Conservation (phyloP, 2,888 invertebrate genomes). For the Spilarctia lutea region DNA sequence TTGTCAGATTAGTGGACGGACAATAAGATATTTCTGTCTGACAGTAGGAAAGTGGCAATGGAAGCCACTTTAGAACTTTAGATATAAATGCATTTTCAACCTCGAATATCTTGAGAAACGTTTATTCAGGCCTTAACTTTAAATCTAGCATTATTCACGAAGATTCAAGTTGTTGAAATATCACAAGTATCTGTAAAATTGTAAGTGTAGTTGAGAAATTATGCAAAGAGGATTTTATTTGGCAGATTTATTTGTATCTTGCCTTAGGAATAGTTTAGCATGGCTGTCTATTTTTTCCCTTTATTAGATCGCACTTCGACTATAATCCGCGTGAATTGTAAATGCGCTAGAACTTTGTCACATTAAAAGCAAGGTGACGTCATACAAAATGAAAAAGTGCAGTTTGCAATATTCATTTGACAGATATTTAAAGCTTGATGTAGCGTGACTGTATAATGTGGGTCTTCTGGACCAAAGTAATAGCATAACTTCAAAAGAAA, state of each 20-base stretch:
- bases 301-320: neutral
- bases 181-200: constrained; percentile 33
- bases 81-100: constrained; percentile 58
- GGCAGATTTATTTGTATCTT: neutral
- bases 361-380: too few relatives aligned
- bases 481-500: too few relatives aligned
- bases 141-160: constrained; percentile 63
- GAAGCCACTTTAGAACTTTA: constrained; percentile 45
- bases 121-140: constrained; percentile 64
- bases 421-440: too few relatives aligned
- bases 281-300: neutral
- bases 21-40: constrained; percentile 32
- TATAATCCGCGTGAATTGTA: too few relatives aligned
- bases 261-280: neutral
- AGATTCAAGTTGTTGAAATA: constrained; percentile 29
- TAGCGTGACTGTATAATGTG: too few relatives aligned
- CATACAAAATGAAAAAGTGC: too few relatives aligned
- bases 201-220: constrained; percentile 26
- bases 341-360: too few relatives aligned
- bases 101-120: constrained; percentile 46
- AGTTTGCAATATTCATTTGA: too few relatives aligned
- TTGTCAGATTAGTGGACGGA: constrained; percentile 35
- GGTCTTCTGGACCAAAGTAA: too few relatives aligned
- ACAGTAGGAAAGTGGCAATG: constrained; percentile 38
- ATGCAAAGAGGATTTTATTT: constrained; percentile 9